A percentile compares a stretch with the other conserved stretches of the same genome.
These are phyloP conservation scores for Cancer borealis DNA, from an alignment of 2,888 invertebrate species.

Conservation along the genomic window DNA sequence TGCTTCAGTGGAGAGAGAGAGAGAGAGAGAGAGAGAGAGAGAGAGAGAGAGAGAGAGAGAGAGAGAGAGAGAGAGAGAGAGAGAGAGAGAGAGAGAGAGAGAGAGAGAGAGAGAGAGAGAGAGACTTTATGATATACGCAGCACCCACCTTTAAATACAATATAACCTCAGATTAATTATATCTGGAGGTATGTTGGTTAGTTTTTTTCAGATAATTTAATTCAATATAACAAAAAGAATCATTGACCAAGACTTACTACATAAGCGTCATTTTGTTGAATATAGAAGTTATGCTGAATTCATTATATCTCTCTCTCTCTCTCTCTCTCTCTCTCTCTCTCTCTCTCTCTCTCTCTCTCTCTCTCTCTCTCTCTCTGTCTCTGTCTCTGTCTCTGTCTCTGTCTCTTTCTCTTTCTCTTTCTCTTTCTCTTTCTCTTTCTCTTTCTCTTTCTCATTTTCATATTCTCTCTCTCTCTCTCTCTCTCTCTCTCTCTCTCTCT, in stretches of 20 bases:
- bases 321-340: neutral
- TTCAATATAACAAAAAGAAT: no score
- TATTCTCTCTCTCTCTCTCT: neutral
- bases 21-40: slow-evolving; percentile 30
- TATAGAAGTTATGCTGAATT: neutral
- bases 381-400: slow-evolving; percentile 6
- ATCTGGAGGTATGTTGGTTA: neutral
- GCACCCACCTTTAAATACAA: neutral
- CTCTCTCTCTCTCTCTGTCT: slow-evolving; percentile 41
- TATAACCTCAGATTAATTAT: neutral
- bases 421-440: neutral
- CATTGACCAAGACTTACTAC: no score
- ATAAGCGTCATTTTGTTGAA: neutral
- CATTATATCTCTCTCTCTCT: no score
- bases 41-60: slow-evolving; percentile 30
- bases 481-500: neutral
- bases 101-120: neutral
- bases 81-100: slow-evolving; percentile 49
- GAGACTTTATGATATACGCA: neutral
- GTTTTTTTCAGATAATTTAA: no score
- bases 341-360: slow-evolving; percentile 26
- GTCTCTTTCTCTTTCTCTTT: slow-evolving; percentile 9
- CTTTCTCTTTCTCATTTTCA: no score
- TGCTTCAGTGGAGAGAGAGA: slow-evolving; percentile 14
- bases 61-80: slow-evolving; percentile 40